Evolutionary conservation across 2,797 vertebrate species (phyloP).

Genomic region (Malacoraja senta): DNA sequence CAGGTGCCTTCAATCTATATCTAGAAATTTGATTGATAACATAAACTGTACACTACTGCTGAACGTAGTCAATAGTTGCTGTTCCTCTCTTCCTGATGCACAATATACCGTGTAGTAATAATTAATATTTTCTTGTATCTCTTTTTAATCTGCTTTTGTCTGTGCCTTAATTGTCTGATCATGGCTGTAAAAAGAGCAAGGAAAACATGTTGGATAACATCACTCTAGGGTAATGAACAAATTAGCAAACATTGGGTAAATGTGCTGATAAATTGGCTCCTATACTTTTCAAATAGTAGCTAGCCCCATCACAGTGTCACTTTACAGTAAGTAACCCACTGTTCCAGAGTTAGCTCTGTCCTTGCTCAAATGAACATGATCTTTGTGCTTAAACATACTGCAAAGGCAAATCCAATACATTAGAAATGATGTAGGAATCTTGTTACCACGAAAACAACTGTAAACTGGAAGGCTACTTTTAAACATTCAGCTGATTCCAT

Average conservation of each 20-base stretch:
- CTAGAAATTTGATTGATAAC: neutral
- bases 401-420: slow-evolving; percentile 12
- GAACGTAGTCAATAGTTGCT: neutral
- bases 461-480: slow-evolving; percentile 6
- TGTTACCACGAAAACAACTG: neutral
- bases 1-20: neutral
- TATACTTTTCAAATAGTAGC: neutral
- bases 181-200: neutral
- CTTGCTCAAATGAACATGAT: neutral
- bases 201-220: neutral
- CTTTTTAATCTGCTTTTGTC: slow-evolving; percentile 12
- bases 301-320: neutral
- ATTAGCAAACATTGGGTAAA: neutral
- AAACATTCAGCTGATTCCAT: neutral
- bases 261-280: neutral
- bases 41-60: neutral
- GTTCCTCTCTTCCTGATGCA: neutral
- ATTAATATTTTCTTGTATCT: neutral
- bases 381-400: neutral
- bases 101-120: neutral
- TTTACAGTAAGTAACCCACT: neutral
- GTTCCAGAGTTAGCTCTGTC: neutral
- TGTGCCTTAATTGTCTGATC: neutral
- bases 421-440: neutral
- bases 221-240: neutral